phyloP scores from a whole-genome alignment of 2,888 invertebrate species.

The Maniola hyperantus region DNA sequence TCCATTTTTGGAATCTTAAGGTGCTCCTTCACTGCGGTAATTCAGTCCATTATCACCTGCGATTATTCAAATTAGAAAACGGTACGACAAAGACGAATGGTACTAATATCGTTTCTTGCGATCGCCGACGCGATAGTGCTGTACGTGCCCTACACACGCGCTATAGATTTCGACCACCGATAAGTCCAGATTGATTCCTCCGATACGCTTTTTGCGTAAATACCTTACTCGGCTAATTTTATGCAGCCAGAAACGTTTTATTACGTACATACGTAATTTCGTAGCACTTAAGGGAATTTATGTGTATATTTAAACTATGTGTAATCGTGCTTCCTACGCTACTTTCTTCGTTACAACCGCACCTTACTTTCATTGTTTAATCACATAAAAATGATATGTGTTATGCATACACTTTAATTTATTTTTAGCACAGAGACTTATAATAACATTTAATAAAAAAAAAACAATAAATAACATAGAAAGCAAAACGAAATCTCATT shows the following conservation, averaged over 20 bases:
- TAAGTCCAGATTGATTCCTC: constrained; percentile 76
- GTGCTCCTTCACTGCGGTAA: constrained; percentile 11
- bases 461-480: background rate
- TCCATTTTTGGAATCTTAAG: constrained; percentile 10
- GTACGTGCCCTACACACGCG: constrained; percentile 77
- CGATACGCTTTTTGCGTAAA: constrained; percentile 81
- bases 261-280: constrained; percentile 39
- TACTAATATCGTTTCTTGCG: constrained; percentile 76
- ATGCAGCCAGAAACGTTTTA: constrained; percentile 59
- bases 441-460: background rate
- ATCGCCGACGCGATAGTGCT: constrained; percentile 69
- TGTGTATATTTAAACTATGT: background rate
- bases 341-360: background rate
- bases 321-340: constrained; percentile 1
- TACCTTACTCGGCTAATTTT: constrained; percentile 64
- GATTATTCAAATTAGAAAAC: constrained; percentile 82
- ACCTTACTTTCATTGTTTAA: background rate
- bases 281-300: constrained; percentile 3
- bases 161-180: constrained; percentile 72
- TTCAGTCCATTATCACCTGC: constrained; percentile 69
- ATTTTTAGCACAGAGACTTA: no score
- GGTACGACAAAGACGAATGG: constrained; percentile 82
- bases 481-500: background rate
- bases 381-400: background rate
- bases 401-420: background rate